Base-by-base conservation (phyloP, 1,140 invertebrate species). In the Papilio machaon region DNA sequence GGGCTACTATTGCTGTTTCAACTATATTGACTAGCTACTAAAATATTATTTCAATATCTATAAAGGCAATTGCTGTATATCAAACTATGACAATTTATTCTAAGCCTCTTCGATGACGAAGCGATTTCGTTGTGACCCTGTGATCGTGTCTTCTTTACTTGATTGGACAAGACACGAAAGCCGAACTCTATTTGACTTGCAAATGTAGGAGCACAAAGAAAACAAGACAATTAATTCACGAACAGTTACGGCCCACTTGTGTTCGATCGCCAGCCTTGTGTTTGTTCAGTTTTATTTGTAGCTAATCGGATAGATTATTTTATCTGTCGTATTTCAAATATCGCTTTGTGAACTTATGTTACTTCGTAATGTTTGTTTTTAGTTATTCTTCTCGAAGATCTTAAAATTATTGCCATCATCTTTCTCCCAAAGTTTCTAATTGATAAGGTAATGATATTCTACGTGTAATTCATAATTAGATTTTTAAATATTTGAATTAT, bases 141-240 rank as follows among this genome's bases (percentile, higher is more conserved):
- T 54, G 75, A 58, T 13, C 49, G 49, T 38, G 19, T 58, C 47
- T 75, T 52, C 47, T 58, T 52, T 77, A 85, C 81, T 85, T 84
- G 82, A 85, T 85, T 85, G 84, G 82, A 84, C 81, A 83, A 87
- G 83, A 85, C 79, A 79, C 82, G 58, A 54, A 82, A 76, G 54
- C 47, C 46, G 46, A 47, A 60, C 4, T 43, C 60, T 70, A 85
- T 87, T 84, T 86, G 86, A 87, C 86, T 87, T 89, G 85, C 87
- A 89, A 87, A 89, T 89, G 79, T 70, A 19, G 67, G 17, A 47
- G 17, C 70, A 84, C 82, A 85, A 87, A 89, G 87, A 87, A 88
- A 89, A 89, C 86, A 89, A 85, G 83, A 81, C 86, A 86, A 86
- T 87, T 89, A 89, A 87, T 87, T 88, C 80, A 82, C 73, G 73